Evolutionary conservation across 2,888 invertebrate species (phyloP).

Genomic region (Dugesia japonica): DNA sequence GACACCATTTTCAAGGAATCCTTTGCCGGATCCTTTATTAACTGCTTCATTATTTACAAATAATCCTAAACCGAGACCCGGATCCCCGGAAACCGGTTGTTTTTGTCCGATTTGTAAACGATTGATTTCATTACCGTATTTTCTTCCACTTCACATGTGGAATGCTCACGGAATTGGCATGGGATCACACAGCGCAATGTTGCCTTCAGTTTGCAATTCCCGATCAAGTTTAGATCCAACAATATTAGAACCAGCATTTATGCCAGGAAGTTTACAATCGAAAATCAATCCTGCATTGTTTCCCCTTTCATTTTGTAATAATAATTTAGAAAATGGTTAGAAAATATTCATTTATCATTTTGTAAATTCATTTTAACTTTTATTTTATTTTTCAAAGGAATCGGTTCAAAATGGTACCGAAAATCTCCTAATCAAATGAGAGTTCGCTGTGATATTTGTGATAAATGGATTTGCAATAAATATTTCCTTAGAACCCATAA

Average conservation of each 20-base stretch:
- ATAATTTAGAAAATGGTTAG: not conserved
- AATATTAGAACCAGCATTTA: not conserved
- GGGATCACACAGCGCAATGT: not conserved
- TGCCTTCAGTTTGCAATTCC: constrained; percentile 6
- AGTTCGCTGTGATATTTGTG: constrained; percentile 33
- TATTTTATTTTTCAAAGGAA: not conserved
- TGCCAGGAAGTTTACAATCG: not conserved
- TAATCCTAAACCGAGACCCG: not conserved
- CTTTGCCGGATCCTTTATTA: constrained; percentile 1
- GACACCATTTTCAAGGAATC: not conserved
- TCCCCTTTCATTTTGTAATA: not conserved
- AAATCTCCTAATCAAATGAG: constrained; percentile 31
- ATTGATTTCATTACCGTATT: constrained; percentile 21
- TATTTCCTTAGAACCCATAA: constrained; percentile 34
- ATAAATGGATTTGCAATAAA: constrained; percentile 34
- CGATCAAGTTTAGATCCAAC: not conserved
- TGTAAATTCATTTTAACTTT: not conserved
- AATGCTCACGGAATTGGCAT: constrained; percentile 28
- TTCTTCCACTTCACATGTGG: constrained; percentile 26
- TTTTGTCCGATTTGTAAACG: constrained; percentile 15
- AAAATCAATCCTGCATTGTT: not conserved
- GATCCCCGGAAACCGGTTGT: not conserved
- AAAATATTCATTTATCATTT: too few relatives aligned
- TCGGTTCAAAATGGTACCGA: constrained; percentile 26
- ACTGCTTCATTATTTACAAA: not conserved